Evolutionary conservation across 2,797 vertebrate species (phyloP), one percentile per base, ranked within the genome.

Genomic region (Crocodylus rhombifer): DNA sequence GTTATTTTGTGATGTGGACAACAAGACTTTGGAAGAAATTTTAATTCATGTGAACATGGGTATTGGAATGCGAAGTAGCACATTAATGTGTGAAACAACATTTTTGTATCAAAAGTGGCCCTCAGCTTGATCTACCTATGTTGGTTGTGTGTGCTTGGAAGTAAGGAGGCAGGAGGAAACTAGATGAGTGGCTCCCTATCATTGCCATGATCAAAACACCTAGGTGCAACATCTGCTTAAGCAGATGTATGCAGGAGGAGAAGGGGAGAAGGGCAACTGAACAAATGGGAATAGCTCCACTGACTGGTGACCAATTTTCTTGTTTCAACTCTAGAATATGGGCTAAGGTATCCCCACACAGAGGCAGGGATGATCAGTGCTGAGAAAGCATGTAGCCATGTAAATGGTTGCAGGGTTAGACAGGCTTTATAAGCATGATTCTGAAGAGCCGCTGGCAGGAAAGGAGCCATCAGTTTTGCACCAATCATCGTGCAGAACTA

Each of bases 81-180:
- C 23, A 78, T 73, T 26, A 42, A 4, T 30, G 56, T 0, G 0
- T 71, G 21, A 42, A 86, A 78, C 58, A 75, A 33, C 16, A 82
- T 26, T 42, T 42, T 10, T 42, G 42, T 42, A 9, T 42, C 42
- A 42, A 42, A 7, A 57, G n/a, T 1, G 13, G 42, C 25, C 79
- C 75, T 71, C n/a, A 82, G 61, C 7, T 65, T 84, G 30, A 2
- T 14, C 81, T 86, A 4, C 58, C 63, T 26, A 1, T 51, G 16
- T 2, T 80, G 51, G 25, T 14, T 65, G 5, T n/a, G 4, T 0
- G 0, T 28, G 11, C 8, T 63, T 58, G 15, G 42, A 30, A 0
- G 0, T 69, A 81, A 76, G 25, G 77, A 88, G 81, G 5, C 1
- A 12, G 4, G 83, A 56, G 56, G 90, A 58, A 55, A 6, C 17